Evolutionary conservation across 2,888 invertebrate genomes (phyloP), one percentile per base, ranked within the genome.

Genomic region (Leptinotarsa haldemani): DNA sequence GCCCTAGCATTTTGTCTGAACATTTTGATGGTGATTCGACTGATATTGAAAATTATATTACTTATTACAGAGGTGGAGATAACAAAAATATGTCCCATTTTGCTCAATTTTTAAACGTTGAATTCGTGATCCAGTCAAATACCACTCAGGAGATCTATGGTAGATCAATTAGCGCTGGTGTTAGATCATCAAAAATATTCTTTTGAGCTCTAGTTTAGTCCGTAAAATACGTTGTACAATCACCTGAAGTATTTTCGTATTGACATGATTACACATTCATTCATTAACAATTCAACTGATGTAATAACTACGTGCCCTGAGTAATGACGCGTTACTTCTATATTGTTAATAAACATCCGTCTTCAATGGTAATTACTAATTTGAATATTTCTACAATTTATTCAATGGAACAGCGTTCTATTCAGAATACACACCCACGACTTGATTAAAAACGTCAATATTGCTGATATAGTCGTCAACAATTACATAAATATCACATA

Each of bases 291-390:
- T 40, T 56, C 22, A 22, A 56, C 20, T 22, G n/a, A 61, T 61
- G 30, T 61, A 40, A 61, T 40, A 61, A 25, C 61, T 30, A 61
- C 25, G 61, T n/a, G 61, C 25, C 30, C 18, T 16, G 61, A 30
- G 5, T 40, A 61, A 61, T 40, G 16, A 40, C 5, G 15, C 30
- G n/a, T 12, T 61, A n/a, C 18, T n/a, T 25, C 25, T n/a, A 18
- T n/a, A 40, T 61, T 61, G 56, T 61, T 40, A 16, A 61, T 40
- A 30, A 61, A 61, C 61, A 61, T 61, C 61, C 61, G 61, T 40
- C n/a, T 61, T 61, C 61, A 40, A 30, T 40, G 40, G 16, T 61
- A 61, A 61, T 61, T 61, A 40, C 61, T 30, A 18, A 61, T 61
- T 30, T 61, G 61, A 25, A 61, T 61, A 61, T n/a, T n/a, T 61